Percentiles rank a stretch among this genome's conserved stretches.
phyloP scores from a whole-genome alignment of 2,113 vertebrate species.

The Eidolon helvum region DNA sequence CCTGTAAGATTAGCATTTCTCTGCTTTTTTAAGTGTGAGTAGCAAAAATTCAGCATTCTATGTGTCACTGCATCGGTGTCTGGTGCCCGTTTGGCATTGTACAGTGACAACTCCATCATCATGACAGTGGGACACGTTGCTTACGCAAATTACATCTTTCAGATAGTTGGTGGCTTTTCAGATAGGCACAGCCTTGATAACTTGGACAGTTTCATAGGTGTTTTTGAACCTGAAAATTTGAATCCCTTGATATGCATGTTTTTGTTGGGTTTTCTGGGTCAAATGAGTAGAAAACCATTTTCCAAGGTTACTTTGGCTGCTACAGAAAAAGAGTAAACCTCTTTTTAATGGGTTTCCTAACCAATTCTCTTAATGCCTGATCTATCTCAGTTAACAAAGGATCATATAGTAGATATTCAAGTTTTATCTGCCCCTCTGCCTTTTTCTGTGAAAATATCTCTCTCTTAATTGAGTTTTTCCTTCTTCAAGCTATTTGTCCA shows the following conservation, averaged over 20 bases:
- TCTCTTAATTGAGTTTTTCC: not conserved
- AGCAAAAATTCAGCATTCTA: conserved; percentile 91
- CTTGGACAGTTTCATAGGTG: conserved; percentile 90
- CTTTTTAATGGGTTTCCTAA: not conserved
- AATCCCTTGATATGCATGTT: conserved; percentile 90
- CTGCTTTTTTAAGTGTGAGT: conserved; percentile 87
- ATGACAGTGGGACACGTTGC: conserved; percentile 86
- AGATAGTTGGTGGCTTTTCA: conserved; percentile 91
- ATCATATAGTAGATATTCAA: not conserved
- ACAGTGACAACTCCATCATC: conserved; percentile 85
- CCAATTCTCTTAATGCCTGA: not conserved
- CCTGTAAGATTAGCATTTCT: conserved; percentile 91
- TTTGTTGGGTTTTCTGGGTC: conserved; percentile 92
- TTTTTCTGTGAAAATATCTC: not conserved
- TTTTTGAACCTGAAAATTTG: conserved; percentile 92
- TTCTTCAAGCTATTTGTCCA: not conserved
- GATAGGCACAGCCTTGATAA: conserved; percentile 93
- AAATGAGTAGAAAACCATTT: conserved; percentile 92
- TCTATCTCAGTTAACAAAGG: not conserved
- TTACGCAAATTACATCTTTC: conserved; percentile 87
- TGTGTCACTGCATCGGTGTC: conserved; percentile 90
- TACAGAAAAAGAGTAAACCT: not conserved
- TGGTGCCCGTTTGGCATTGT: conserved; percentile 89
- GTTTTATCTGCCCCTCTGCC: not conserved
- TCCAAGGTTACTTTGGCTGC: conserved; percentile 68